Percentiles rank a stretch among this genome's conserved stretches.
phyloP scores from a whole-genome alignment of 2,888 invertebrate species.

The Drosophila sordidula region DNA sequence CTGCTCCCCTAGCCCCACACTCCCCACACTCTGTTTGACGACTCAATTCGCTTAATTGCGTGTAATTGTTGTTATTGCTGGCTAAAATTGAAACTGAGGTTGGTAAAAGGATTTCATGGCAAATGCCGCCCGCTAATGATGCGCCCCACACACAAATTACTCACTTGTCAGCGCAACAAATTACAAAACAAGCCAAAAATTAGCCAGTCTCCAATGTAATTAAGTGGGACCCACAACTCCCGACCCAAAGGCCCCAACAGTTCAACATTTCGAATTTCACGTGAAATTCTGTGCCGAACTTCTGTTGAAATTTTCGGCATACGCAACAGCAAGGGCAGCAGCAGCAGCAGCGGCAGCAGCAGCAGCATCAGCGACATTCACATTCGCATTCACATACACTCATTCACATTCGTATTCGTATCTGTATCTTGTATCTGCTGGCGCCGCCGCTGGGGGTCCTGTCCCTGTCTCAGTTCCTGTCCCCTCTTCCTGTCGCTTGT shows the following conservation, averaged over 20 bases:
- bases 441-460: slow-evolving; percentile 80
- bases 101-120: slow-evolving; percentile 57
- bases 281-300: slow-evolving; percentile 70
- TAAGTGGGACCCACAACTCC: slow-evolving; percentile 39
- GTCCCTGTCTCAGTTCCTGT: slow-evolving; percentile 36
- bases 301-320: slow-evolving; percentile 79
- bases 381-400: slow-evolving; percentile 42
- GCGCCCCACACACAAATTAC: slow-evolving; percentile 42
- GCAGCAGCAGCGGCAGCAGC: slow-evolving; percentile 14
- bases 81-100: slow-evolving; percentile 31
- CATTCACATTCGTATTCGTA: slow-evolving; percentile 63
- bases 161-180: slow-evolving; percentile 64
- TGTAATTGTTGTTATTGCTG: slow-evolving; percentile 71
- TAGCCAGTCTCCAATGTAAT: slow-evolving; percentile 55
- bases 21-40: slow-evolving; percentile 45
- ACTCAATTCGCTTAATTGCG: slow-evolving; percentile 76
- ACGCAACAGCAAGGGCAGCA: slow-evolving; percentile 40
- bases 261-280: slow-evolving; percentile 53
- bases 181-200: slow-evolving; percentile 55
- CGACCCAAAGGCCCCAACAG: slow-evolving; percentile 25
- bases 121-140: slow-evolving; percentile 54
- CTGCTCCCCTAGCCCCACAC: background rate
- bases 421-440: slow-evolving; percentile 76
- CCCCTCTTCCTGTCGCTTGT: slow-evolving; percentile 47
- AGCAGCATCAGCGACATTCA: slow-evolving; percentile 32